Base-by-base conservation (phyloP, 2,888 invertebrate species). In the Digitonthophagus gazella region DNA sequence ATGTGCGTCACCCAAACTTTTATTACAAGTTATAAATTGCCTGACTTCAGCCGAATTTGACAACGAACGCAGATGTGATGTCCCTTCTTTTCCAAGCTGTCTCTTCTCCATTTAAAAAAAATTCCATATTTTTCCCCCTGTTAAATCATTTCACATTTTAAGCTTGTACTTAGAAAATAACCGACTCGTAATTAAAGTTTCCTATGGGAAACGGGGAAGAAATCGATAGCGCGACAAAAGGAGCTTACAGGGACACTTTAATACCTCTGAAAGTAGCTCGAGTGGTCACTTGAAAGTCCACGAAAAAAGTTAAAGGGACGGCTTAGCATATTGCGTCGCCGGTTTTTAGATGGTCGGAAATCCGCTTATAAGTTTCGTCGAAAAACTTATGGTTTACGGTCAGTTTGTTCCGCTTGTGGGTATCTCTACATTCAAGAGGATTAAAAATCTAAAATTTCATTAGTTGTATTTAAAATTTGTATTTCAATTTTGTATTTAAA, bases 1-100 rank as follows among this genome's bases (percentile, higher is more conserved):
- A 61, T 61, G 61, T 61, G 19, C 61, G 61, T 20, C 16, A 18
- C 6, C 61, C 61, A 20, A 61, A 61, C 19, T 61, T 61, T 61
- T 61, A 61, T 61, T 61, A 61, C 19, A 61, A 61, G 18, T 61
- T 61, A 61, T 61, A 61, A 61, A 61, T 61, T 61, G 61, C 61
- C 61, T 18, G 19, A 61, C 61, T 61, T 57, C 57, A 57, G 14
- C 15, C 57, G n/a, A 5, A 57, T 57, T 20, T 61, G 28, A 44
- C 28, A 44, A 44, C 11, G 28, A 44, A 44, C 28, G 8, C 28
- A 44, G 28, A 44, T 44, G 28, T 44, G 6, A 44, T 8, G 8
- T 44, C 28, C 28, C 28, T 11, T 11, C 11, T 44, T 44, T 44
- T 44, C n/a, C n/a, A n/a, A n/a, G n/a, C n/a, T n/a, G n/a, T n/a